Evolutionary conservation across 2,113 vertebrate genomes (phyloP), one percentile per base, ranked within the genome.

Genomic region (Poecile atricapillus): DNA sequence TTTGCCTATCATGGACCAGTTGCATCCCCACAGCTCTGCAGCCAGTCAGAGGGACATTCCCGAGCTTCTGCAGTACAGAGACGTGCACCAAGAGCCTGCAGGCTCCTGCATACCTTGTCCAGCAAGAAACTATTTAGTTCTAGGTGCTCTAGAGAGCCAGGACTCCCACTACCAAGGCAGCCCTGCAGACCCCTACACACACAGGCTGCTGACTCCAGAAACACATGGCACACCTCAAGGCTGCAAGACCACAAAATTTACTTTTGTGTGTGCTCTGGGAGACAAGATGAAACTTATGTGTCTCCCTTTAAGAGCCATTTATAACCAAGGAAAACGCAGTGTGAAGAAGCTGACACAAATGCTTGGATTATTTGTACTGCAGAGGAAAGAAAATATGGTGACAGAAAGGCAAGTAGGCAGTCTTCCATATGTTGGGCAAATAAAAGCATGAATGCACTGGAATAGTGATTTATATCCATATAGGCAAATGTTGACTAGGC

Each of bases 1-100:
- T 78, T 68, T 90, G 64, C 33, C n/a, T 41, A 17, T 60, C 49
- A 9, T 2, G 27, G 62, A 18, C 27, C 55, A 75, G 74, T 11
- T 20, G 7, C 50, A 28, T 67, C 47, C 35, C 21, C 1, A 0
- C 35, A 87, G 60, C 12, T 27, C 64, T 63, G n/a, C 35, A 22
- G 35, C 20, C 5, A 2, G 23, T 13, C 4, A 2, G 39, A 43
- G 33, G 1, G n/a, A 44, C 4, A 9, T 70, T 75, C 30, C 35
- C 0, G 1, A 89, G 33, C 28, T 67, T 21, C 20, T 70, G 52
- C 16, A 0, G 21, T 11, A n/a, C 0, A 0, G 18, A 62, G 44
- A 89, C 64, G 15, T 1, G 5, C 27, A 3, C 23, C 2, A 33
- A 31, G 33, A 67, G 27, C 46, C 56, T 76, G 27, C 52, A 58